Conservation (phyloP, 92 coral and sea anemone genomes). For the Ricordea florida region DNA sequence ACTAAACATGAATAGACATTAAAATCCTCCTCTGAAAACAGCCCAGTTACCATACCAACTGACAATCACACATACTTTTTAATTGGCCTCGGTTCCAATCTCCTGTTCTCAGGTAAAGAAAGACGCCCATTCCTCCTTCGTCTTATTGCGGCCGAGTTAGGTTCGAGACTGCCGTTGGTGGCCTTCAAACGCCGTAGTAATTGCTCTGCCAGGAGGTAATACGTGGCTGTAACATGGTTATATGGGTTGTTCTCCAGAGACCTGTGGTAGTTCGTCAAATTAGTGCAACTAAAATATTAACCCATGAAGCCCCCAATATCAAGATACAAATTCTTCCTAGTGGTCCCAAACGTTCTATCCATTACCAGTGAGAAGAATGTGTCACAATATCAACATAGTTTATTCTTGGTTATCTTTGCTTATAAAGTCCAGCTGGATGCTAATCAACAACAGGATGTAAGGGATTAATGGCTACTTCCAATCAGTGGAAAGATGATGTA, state of each 20-base stretch:
- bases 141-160: conserved; percentile 3
- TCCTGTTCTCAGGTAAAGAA: conserved; percentile 55
- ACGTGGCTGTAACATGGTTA: conserved; percentile 89
- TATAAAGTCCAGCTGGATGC: no score
- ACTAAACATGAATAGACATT: no score
- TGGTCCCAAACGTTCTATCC: no score
- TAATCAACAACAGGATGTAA: no score
- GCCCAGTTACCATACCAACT: no score
- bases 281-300: neutral
- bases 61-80: neutral
- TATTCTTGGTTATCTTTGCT: no score
- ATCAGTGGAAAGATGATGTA: no score
- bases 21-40: no score
- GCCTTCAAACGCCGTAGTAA: conserved; percentile 75
- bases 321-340: no score
- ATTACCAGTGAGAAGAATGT: no score
- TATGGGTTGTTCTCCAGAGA: conserved; percentile 86
- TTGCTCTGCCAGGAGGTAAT: conserved; percentile 95
- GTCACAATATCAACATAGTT: no score
- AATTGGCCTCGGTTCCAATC: neutral
- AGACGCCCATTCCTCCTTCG: conserved; percentile 43
- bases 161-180: conserved; percentile 22
- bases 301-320: neutral
- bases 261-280: conserved; percentile 25
- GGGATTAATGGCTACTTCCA: no score